These are phyloP conservation scores for Protophormia terraenovae DNA, from an alignment of 2,888 invertebrate species.

Conservation along the genomic window DNA sequence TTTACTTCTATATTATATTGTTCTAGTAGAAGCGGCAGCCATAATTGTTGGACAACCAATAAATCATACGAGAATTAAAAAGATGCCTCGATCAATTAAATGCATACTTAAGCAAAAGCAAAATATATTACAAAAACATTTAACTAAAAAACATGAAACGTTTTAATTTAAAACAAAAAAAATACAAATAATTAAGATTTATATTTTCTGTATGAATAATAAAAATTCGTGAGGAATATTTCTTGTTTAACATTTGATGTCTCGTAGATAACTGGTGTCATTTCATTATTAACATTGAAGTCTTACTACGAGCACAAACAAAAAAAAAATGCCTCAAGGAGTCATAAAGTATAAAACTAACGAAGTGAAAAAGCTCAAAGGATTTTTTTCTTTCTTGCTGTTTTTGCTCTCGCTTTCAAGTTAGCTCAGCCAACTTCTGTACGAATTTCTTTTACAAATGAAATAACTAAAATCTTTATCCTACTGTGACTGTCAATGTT, in stretches of 20 bases:
- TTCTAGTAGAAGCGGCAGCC: constrained; percentile 57
- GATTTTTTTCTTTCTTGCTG: constrained; percentile 19
- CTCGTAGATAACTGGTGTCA: constrained; percentile 1
- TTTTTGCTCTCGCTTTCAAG: constrained; percentile 5
- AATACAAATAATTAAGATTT: not conserved
- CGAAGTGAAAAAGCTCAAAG: constrained; percentile 62
- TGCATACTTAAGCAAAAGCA: constrained; percentile 1
- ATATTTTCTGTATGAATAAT: not conserved
- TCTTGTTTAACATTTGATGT: constrained; percentile 10
- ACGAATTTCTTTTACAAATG: not conserved
- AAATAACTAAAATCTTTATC: constrained; percentile 3
- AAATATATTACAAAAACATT: constrained; percentile 29
- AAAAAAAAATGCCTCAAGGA: constrained; percentile 49
- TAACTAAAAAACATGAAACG: constrained; percentile 10
- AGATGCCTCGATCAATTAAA: constrained; percentile 33
- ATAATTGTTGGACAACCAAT: constrained; percentile 61
- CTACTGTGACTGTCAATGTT: not conserved
- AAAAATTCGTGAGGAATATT: not conserved
- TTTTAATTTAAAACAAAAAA: not conserved
- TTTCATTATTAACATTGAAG: constrained; percentile 16
- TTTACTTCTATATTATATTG: not conserved
- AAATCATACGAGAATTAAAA: constrained; percentile 47
- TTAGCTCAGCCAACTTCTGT: not conserved
- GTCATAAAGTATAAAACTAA: constrained; percentile 57
- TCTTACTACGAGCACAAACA: not conserved